Evolutionary conservation across 2,113 vertebrate genomes (phyloP), one percentile per base, ranked within the genome.

Genomic region (Tonatia bakeri): DNA sequence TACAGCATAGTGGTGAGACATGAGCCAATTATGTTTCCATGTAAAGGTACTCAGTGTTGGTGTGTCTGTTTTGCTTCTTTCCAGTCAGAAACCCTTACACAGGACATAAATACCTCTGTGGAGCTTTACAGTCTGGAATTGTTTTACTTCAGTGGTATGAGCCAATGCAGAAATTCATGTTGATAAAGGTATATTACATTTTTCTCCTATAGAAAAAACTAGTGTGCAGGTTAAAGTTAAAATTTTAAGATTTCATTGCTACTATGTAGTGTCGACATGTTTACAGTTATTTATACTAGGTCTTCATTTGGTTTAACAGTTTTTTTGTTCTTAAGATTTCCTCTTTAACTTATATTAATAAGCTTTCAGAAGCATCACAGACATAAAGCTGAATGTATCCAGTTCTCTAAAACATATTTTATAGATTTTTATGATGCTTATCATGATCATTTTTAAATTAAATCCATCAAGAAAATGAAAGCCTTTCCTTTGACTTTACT

Each of bases 131-230:
- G 98, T 99, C 99, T 94, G 99, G 99, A 94, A 99, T 99, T 73
- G 99, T 99, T 87, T 98, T 99, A 36, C 98, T 99, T 86, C 99
- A 99, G 99, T 99, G 99, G 99, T 99, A 99, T 98, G 99, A 99
- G 98, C 99, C 99, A 64, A 99, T 99, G 99, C 99, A 99, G 98
- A 99, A 99, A 97, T 99, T 99, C 97, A 99, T 99, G 99, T 99
- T 99, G 96, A 99, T 99, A 98, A 99, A 99, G 99, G 99, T 99
- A 97, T 95, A 98, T 87, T 40, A 70, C 7, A 17, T 65, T 89
- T 94, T 93, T 54, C 56, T 84, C 89, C 24, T 28, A 33, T 79
- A 88, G 61, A 83, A 97, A 88, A 77, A 14, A 43, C 52, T 81
- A 73, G 8, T 87, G 7, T 61, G 3, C 85, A 77, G 84, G 59